These are phyloP conservation scores for Melanocharis versteri DNA, from an alignment of 2,113 vertebrate species.

Conservation along the genomic window DNA sequence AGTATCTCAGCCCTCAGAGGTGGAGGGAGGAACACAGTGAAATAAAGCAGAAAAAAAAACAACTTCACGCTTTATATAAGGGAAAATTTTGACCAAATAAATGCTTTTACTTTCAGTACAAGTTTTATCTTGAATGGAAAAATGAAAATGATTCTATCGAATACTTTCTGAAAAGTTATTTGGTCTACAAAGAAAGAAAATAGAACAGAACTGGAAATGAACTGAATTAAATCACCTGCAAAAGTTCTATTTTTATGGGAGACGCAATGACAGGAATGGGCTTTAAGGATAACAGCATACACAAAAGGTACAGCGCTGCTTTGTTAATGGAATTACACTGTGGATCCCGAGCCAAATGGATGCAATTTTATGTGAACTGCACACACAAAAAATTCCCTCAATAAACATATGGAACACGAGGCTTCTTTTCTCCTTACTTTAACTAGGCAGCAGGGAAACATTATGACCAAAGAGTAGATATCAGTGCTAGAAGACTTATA, in stretches of 20 bases:
- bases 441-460: slow-evolving; percentile 46
- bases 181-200: slow-evolving; percentile 15
- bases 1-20: not conserved
- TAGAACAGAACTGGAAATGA: not conserved
- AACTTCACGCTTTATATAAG: not conserved
- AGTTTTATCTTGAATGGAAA: slow-evolving; percentile 21
- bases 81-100: not conserved
- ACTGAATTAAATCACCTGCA: slow-evolving; percentile 6
- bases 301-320: slow-evolving; percentile 17
- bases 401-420: slow-evolving; percentile 4
- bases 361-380: slow-evolving; percentile 35
- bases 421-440: slow-evolving; percentile 48
- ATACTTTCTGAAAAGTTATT: slow-evolving; percentile 13
- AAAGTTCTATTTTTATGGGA: slow-evolving; percentile 14
- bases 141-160: slow-evolving; percentile 36
- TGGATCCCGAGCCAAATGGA: slow-evolving; percentile 17
- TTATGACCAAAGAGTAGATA: not conserved
- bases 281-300: slow-evolving; percentile 6
- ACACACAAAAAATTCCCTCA: slow-evolving; percentile 48
- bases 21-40: not conserved
- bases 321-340: slow-evolving; percentile 25
- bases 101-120: not conserved
- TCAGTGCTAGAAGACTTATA: not conserved
- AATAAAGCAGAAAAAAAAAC: not conserved
- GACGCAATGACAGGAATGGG: not conserved